Conservation (phyloP, 2,113 vertebrate species). For the Nematolebias whitei region DNA sequence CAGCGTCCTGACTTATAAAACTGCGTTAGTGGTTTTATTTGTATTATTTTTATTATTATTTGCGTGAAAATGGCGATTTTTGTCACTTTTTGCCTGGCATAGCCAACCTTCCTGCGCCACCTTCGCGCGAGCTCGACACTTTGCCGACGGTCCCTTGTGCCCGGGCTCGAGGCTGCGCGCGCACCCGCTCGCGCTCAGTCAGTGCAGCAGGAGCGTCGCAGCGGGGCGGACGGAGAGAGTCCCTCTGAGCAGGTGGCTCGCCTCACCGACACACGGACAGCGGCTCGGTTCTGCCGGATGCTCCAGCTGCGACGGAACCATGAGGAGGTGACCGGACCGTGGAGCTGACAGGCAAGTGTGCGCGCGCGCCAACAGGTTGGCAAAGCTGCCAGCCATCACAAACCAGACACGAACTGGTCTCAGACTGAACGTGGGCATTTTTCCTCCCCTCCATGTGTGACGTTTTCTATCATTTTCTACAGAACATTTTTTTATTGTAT, state of each 20-base stretch:
- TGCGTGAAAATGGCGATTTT: no score
- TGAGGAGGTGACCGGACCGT: conserved; percentile 55
- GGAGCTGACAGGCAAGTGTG: conserved; percentile 54
- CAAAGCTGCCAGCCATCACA: not conserved
- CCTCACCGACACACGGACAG: not conserved
- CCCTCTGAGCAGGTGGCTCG: conserved; percentile 1
- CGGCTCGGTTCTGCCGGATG: conserved; percentile 13
- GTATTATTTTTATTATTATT: no score
- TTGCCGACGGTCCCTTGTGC: conserved; percentile 64
- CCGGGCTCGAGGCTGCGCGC: conserved; percentile 13
- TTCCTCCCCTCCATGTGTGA: not conserved
- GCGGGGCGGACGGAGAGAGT: not conserved
- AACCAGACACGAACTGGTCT: conserved; percentile 12
- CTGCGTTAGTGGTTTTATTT: no score
- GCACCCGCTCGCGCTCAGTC: not conserved
- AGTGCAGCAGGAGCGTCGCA: conserved; percentile 21
- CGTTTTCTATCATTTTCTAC: not conserved
- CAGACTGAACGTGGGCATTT: no score
- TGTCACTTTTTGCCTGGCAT: no score
- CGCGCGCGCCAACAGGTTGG: conserved; percentile 59
- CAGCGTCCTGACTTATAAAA: no score
- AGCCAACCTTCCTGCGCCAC: not conserved
- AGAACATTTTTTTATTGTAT: not conserved
- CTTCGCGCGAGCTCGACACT: conserved; percentile 17
- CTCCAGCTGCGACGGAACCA: conserved; percentile 8